Evolutionary conservation across 2,888 invertebrate genomes (phyloP), one percentile per base, ranked within the genome.

Genomic region (Stenoptilia bipunctidactyla): DNA sequence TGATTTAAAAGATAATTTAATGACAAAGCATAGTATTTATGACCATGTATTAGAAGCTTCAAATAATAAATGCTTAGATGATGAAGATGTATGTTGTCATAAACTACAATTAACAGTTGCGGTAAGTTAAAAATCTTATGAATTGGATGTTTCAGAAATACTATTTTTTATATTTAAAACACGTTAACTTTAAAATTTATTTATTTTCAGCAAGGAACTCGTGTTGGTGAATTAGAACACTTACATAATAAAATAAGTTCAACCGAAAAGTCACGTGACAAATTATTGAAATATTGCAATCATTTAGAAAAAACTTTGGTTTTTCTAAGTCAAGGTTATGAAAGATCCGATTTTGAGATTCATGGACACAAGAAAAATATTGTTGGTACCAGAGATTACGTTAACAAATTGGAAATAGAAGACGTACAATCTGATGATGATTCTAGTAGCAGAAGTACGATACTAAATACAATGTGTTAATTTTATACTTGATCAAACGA

Each of bases 381-480:
- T 5, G 8, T 20, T 20, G 20, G 20, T 20, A n/a, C n/a, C n/a
- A n/a, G n/a, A n/a, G 45, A 55, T 15, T 49, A 48, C 33, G 38
- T 47, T 2, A 38, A 48, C 15, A 56, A 58, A 36, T 48, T 68
- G 33, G 53, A 69, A 49, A 40, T 74, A 38, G 69, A 77, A 61
- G 73, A 79, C 47, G 38, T 74, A 37, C 53, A 55, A 15, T 75
- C 74, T n/a, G 75, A 79, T 33, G 66, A 72, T 40, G 75, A 76
- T 14, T 56, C 61, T 20, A 13, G 2, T 6, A 59, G 46, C 41
- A 54, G 30, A 30, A 4, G 30, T 30, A 30, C 3, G 20, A 20
- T 20, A n/a, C n/a, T n/a, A n/a, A n/a, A n/a, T n/a, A n/a, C n/a
- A n/a, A n/a, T n/a, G n/a, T n/a, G n/a, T n/a, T n/a, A n/a, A n/a